Evolutionary conservation across 1,140 invertebrate genomes (phyloP).

Genomic region (Dendroctonus valens): DNA sequence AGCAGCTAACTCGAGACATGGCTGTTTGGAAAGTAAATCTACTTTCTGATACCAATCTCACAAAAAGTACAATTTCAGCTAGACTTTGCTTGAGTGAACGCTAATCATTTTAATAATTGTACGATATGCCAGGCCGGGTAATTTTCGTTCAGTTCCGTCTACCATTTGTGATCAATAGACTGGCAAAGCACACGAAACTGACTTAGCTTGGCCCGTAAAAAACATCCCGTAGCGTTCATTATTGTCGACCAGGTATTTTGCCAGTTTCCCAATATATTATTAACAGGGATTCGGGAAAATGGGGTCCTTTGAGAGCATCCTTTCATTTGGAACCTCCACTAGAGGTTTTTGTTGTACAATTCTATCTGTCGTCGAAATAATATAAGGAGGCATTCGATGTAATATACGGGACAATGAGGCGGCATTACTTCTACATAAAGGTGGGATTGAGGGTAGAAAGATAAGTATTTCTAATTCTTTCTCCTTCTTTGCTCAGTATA

Average conservation of each 20-base stretch:
- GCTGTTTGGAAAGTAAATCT: no score
- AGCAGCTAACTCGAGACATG: no score
- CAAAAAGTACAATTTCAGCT: no score
- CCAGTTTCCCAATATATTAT: background rate
- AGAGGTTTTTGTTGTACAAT: background rate
- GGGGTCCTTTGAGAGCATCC: conserved; percentile 8
- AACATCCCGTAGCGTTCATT: background rate
- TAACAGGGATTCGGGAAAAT: conserved; percentile 9
- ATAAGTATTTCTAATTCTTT: background rate
- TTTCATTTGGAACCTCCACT: conserved; percentile 4
- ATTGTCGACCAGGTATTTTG: background rate
- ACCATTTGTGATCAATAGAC: background rate
- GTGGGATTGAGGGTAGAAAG: background rate
- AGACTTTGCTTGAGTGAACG: no score
- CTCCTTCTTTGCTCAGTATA: background rate
- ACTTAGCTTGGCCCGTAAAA: no score
- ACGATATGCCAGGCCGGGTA: background rate
- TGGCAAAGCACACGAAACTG: background rate
- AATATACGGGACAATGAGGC: background rate
- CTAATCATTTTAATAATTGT: background rate
- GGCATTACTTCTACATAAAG: background rate
- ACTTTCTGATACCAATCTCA: no score
- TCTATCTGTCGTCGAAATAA: background rate
- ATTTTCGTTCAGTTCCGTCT: background rate
- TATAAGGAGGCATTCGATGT: background rate